Evolutionary conservation across 23 tunicate species (phyloP).

Genomic region (Phallusia fumigata): DNA sequence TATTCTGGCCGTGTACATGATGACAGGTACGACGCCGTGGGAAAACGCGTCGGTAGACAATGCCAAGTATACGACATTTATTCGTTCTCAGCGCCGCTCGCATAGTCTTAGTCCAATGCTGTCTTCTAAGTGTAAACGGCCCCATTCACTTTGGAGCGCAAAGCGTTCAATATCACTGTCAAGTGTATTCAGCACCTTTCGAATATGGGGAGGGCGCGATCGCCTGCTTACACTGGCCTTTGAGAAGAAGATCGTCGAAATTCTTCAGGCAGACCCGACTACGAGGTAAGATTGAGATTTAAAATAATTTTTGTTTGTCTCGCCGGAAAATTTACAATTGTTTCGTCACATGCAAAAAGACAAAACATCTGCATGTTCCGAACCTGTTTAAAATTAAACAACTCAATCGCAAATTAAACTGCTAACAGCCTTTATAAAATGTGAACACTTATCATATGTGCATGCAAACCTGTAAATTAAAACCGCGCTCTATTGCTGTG

Average conservation of each 20-base stretch:
- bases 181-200: not conserved
- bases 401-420: no score
- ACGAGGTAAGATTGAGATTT: slow-evolving; percentile 15
- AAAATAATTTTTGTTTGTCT: no score
- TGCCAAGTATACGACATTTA: slow-evolving; percentile 46
- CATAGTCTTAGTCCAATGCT: slow-evolving; percentile 43
- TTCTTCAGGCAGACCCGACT: slow-evolving; percentile 26
- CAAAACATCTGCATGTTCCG: no score
- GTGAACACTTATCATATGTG: no score
- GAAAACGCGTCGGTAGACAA: slow-evolving; percentile 54
- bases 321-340: no score
- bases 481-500: no score
- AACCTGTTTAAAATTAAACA: no score
- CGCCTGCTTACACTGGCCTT: slow-evolving; percentile 27
- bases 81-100: slow-evolving; percentile 33
- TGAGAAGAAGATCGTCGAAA: slow-evolving; percentile 35
- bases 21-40: slow-evolving; percentile 66
- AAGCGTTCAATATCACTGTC: not conserved
- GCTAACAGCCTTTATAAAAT: no score
- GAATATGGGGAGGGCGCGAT: not conserved
- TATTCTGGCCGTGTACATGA: slow-evolving; percentile 43
- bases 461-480: no score
- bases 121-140: not conserved
- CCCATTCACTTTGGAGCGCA: not conserved
- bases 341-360: no score